These are phyloP conservation scores for Drosophila azteca DNA, from an alignment of 1,140 invertebrate species.

Conservation along the genomic window DNA sequence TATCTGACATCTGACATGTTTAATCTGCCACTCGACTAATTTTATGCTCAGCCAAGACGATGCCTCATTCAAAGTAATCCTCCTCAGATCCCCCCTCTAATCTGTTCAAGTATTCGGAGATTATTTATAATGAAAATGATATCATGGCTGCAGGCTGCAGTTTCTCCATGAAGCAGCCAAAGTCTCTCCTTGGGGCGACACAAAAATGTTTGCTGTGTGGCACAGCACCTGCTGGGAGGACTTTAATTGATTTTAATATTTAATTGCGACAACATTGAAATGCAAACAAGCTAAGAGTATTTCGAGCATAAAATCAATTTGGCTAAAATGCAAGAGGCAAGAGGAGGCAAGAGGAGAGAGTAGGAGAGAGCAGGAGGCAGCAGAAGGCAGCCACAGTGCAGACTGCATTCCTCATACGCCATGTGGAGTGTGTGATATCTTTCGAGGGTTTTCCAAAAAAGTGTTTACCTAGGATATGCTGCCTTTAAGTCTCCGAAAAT, in stretches of 20 bases:
- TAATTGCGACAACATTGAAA: constrained; percentile 68
- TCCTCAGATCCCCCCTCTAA: constrained; percentile 20
- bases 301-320: constrained; percentile 67
- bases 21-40: constrained; percentile 1
- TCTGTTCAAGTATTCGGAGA: constrained; percentile 13
- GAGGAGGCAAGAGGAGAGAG: neutral
- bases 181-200: constrained; percentile 12
- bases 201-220: constrained; percentile 17
- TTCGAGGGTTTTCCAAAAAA: too few species aligned
- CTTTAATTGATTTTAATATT: constrained; percentile 81
- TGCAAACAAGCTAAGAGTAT: constrained; percentile 58
- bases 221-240: constrained; percentile 13
- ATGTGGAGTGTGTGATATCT: constrained; percentile 1
- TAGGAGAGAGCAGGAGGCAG: neutral
- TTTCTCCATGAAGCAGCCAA: constrained; percentile 44
- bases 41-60: constrained; percentile 15
- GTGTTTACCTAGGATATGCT: neutral
- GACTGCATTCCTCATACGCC: constrained; percentile 14
- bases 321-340: constrained; percentile 26
- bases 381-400: neutral
- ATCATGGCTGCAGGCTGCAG: constrained; percentile 47
- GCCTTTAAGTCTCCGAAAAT: too few species aligned
- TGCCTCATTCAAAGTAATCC: too few species aligned
- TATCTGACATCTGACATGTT: neutral
- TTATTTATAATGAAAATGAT: constrained; percentile 44